Evolutionary conservation across 2,113 vertebrate genomes (phyloP).

Genomic region (Odontesthes bonariensis): DNA sequence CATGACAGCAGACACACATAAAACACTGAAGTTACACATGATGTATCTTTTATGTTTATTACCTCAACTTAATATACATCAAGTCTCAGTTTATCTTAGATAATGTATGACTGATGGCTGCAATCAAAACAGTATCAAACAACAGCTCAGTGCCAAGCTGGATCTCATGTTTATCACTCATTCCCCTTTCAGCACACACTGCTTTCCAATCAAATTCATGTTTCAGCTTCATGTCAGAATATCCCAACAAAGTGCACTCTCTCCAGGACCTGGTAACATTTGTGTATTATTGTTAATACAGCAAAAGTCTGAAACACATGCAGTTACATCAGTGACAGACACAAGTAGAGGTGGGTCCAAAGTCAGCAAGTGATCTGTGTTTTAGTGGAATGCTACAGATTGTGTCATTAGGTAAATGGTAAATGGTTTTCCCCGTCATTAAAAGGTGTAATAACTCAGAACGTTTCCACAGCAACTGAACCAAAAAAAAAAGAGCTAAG

Average conservation of each 20-base stretch:
- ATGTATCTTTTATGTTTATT: constrained; percentile 30
- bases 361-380: not conserved
- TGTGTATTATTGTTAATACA: not conserved
- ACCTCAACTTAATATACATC: constrained; percentile 15
- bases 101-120: constrained; percentile 23
- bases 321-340: not conserved
- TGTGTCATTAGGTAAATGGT: not conserved
- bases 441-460: not conserved
- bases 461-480: not conserved
- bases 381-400: not conserved
- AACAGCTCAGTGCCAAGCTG: not conserved
- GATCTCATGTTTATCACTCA: not conserved
- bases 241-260: not conserved
- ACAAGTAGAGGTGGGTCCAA: not conserved
- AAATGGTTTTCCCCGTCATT: not conserved
- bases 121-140: constrained; percentile 22
- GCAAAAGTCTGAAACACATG: not conserved
- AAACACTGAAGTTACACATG: constrained; percentile 6
- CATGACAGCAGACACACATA: constrained; percentile 24
- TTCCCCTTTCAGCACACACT: not conserved
- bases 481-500: not conserved
- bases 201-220: not conserved
- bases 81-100: constrained; percentile 18
- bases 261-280: not conserved
- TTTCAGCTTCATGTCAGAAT: not conserved